These are phyloP conservation scores for Betta splendens DNA, from an alignment of 2,797 vertebrate genomes.

Conservation along the genomic window DNA sequence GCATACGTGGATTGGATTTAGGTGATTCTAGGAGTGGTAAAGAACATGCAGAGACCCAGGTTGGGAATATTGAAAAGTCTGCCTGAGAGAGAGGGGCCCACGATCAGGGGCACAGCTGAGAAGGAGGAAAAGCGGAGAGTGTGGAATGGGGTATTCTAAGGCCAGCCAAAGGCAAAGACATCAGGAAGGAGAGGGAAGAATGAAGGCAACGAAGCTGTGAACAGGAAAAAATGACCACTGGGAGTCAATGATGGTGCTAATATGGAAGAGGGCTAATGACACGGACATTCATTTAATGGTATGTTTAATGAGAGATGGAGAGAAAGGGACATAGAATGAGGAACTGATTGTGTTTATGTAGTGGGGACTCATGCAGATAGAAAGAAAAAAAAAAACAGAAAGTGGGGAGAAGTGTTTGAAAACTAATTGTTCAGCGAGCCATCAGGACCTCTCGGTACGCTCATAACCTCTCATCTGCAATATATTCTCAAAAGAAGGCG, in stretches of 20 bases:
- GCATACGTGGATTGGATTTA: conserved; percentile 8
- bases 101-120: neutral
- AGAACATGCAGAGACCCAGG: conserved; percentile 28
- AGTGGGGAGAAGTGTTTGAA: conserved; percentile 39
- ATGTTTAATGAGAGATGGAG: conserved; percentile 63
- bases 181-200: conserved; percentile 34
- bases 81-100: conserved; percentile 24
- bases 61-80: conserved; percentile 9
- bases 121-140: conserved; percentile 14
- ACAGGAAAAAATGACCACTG: conserved; percentile 56
- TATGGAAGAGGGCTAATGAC: conserved; percentile 58
- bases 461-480: conserved; percentile 47
- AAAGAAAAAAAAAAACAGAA: conserved; percentile 42
- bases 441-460: conserved; percentile 54
- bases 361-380: conserved; percentile 33
- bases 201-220: conserved; percentile 62
- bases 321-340: conserved; percentile 38
- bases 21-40: neutral
- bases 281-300: conserved; percentile 64
- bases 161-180: conserved; percentile 42
- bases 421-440: conserved; percentile 55
- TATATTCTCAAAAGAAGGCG: conserved; percentile 53
- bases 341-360: conserved; percentile 51
- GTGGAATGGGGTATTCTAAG: conserved; percentile 16
- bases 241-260: conserved; percentile 49